These are phyloP conservation scores for Apolygus lucorum DNA, from an alignment of 1,140 invertebrate genomes.

Conservation along the genomic window DNA sequence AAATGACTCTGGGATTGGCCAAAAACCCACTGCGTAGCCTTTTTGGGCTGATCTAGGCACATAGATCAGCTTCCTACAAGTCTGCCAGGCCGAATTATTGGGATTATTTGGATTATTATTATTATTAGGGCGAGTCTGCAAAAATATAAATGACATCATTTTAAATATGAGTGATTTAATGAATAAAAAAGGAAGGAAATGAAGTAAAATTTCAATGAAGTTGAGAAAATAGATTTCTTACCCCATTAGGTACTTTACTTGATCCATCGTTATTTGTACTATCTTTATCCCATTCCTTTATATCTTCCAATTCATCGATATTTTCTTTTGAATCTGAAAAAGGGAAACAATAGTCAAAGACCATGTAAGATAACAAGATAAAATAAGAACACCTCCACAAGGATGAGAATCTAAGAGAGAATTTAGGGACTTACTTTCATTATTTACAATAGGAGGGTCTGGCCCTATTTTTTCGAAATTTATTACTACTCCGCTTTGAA, in stretches of 20 bases:
- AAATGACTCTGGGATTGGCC: conserved; percentile 97
- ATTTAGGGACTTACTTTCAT: conserved; percentile 29
- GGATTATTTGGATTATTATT: conserved; percentile 18
- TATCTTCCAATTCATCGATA: neutral
- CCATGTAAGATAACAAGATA: no score
- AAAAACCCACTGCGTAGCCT: conserved; percentile 87
- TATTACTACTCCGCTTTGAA: conserved; percentile 94
- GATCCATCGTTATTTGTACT: conserved; percentile 15
- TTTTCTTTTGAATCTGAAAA: conserved; percentile 19
- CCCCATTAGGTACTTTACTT: conserved; percentile 26
- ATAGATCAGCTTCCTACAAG: conserved; percentile 81
- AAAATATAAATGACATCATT: conserved; percentile 30
- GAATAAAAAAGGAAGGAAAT: no score
- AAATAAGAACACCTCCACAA: no score
- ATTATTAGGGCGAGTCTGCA: conserved; percentile 34
- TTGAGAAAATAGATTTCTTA: conserved; percentile 11
- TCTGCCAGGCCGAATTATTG: conserved; percentile 59
- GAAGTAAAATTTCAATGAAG: no score
- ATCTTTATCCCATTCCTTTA: neutral
- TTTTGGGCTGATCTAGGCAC: conserved; percentile 87
- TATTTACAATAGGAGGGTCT: conserved; percentile 60
- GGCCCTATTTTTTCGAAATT: conserved; percentile 94
- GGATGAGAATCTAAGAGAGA: no score
- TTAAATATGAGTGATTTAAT: neutral
- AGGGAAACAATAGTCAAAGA: no score